A percentile compares a stretch with the other conserved stretches of the same genome.
Conservation (phyloP, 1,140 invertebrate genomes). For the Conopomorpha cramerella region DNA sequence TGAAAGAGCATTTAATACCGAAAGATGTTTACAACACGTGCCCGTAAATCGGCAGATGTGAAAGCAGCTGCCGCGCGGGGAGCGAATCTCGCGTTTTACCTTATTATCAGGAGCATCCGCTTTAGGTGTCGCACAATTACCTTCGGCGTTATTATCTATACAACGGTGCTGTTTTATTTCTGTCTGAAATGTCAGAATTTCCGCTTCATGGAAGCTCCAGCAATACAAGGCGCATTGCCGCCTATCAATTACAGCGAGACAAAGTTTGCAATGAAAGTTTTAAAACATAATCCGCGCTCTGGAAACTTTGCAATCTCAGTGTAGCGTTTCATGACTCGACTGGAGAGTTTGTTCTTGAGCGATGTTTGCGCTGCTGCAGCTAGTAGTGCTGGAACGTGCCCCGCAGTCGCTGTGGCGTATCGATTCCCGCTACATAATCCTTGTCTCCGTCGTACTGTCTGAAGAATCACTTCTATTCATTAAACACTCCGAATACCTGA, state of each 20-base stretch:
- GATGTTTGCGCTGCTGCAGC: too few relatives aligned
- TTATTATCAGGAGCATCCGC: constrained; percentile 14
- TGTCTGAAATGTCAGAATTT: too few relatives aligned
- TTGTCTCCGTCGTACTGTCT: background rate
- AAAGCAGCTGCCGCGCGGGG: constrained; percentile 29
- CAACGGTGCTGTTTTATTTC: too few relatives aligned
- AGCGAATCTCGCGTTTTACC: constrained; percentile 28
- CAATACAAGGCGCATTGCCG: constrained; percentile 12
- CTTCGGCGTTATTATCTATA: too few relatives aligned
- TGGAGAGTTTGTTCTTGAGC: background rate
- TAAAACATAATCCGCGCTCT: constrained; percentile 15
- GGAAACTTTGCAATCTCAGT: constrained; percentile 24
- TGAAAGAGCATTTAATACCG: constrained; percentile 17
- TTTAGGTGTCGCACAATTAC: too few relatives aligned
- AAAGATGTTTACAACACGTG: constrained; percentile 16
- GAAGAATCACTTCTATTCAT: too few relatives aligned
- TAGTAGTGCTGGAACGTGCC: too few relatives aligned
- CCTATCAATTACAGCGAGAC: constrained; percentile 15
- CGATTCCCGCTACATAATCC: background rate
- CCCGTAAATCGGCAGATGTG: constrained; percentile 29
- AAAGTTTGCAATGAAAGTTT: constrained; percentile 18
- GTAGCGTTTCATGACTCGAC: constrained; percentile 19
- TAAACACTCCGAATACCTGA: too few relatives aligned
- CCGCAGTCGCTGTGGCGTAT: background rate
- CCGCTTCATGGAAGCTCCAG: too few relatives aligned